Base-by-base conservation (phyloP, 2,113 vertebrate genomes). In the Elgaria multicarinata region DNA sequence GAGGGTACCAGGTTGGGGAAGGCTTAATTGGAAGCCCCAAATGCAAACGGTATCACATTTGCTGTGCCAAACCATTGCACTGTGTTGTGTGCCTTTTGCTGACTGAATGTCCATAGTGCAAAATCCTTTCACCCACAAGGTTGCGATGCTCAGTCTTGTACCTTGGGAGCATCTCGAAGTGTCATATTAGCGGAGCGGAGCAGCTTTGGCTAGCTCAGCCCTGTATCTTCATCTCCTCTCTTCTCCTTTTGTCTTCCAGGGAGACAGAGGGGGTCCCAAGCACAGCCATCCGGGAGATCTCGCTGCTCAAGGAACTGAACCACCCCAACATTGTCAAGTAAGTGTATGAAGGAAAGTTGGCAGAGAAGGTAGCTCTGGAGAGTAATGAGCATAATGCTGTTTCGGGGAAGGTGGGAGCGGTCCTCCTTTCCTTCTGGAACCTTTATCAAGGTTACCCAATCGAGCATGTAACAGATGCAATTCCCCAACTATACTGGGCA, bases 291-390 rank as follows among this genome's bases (percentile, higher is more conserved):
- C 94, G 98, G 86, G 98, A 99, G 95, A 99, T 99, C 92, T 99
- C 98, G 8, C 98, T 99, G 55, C 98, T 99, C 67, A 99, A 98
- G 96, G 98, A 99, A 85, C 98, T 99, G 93, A 99, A 97, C 91
- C 98, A 99, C 78, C 98, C 98, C 82, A 99, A 99, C 90, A 99
- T 99, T 86, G 98, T 99, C 96, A 98, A 99, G 98, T 99, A 97
- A 97, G 98, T 89, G 62, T 50, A 33, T 46, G 44, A 33, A 78
- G 28, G 0, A 1, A 67, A 39, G 4, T 5, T 77, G 62, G 24
- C 5, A 24, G 44, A 55, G 84, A 58, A 14, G 4, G 82, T 53
- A 5, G 3, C 83, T 84, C 39, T 26, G 69, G 13, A 10, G 44
- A 69, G 46, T 39, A 39, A 24, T 58, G 18, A 42, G 58, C 39